phyloP scores from a whole-genome alignment of 1,140 invertebrate genomes.

The Antheraea mylitta region DNA sequence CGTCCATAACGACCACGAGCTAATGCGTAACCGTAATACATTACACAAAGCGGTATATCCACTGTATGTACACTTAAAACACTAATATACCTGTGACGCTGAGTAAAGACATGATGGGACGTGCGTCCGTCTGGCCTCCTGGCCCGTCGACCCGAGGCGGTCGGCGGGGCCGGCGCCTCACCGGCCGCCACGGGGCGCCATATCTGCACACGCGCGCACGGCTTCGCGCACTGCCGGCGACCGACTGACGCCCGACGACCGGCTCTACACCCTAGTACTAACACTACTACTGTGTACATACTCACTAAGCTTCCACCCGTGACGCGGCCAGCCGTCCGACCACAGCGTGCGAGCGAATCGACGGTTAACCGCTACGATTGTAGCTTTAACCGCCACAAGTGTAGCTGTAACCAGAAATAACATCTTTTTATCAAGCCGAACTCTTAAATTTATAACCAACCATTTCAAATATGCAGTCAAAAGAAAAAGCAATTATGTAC shows the following conservation, averaged over 20 bases:
- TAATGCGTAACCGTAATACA: slow-evolving; percentile 36
- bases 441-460: too few species aligned
- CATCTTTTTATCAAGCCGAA: too few species aligned
- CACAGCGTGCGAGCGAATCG: background rate
- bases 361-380: background rate
- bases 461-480: too few species aligned
- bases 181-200: slow-evolving; percentile 72
- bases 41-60: slow-evolving; percentile 37
- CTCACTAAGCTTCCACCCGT: background rate
- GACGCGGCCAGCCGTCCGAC: background rate
- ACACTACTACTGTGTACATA: slow-evolving; percentile 13
- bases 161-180: slow-evolving; percentile 72
- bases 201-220: slow-evolving; percentile 68
- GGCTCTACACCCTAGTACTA: slow-evolving; percentile 14
- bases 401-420: background rate
- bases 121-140: slow-evolving; percentile 53
- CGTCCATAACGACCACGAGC: slow-evolving; percentile 48
- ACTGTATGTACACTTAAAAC: slow-evolving; percentile 28
- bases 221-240: slow-evolving; percentile 67
- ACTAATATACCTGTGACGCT: slow-evolving; percentile 74
- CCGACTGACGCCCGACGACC: slow-evolving; percentile 66
- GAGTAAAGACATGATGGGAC: slow-evolving; percentile 77
- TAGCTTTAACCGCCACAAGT: background rate
- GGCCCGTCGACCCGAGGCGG: slow-evolving; percentile 72
- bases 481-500: too few species aligned